Conservation (phyloP, 2,797 vertebrate genomes). For the Crocidura indochinensis region DNA sequence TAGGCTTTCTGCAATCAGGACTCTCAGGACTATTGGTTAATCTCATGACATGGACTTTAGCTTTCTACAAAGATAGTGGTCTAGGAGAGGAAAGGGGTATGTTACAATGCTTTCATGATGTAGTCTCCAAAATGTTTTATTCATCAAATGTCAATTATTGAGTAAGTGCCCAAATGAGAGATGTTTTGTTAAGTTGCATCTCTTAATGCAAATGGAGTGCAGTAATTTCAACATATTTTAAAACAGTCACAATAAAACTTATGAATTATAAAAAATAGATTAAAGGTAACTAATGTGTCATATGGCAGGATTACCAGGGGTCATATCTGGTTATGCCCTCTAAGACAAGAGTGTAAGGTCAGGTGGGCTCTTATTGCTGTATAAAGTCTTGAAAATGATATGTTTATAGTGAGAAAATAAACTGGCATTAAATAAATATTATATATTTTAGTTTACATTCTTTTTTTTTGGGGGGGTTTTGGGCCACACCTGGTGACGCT, state of each 20-base stretch:
- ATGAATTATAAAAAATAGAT: too few species aligned
- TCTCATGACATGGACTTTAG: background rate
- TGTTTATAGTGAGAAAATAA: background rate
- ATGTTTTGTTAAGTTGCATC: background rate
- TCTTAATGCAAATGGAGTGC: background rate
- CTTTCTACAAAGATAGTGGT: background rate
- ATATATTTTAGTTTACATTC: constrained; percentile 21
- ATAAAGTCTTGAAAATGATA: background rate
- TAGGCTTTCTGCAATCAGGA: background rate
- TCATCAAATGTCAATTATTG: background rate
- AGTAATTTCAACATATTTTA: background rate
- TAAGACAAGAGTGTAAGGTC: background rate
- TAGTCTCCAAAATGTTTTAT: background rate
- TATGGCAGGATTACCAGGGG: background rate
- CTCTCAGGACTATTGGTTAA: background rate
- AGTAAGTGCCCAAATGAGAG: background rate
- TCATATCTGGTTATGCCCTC: background rate
- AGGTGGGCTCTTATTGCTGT: background rate
- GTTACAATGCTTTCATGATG: background rate
- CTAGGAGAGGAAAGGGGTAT: background rate
- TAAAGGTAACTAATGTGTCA: background rate
- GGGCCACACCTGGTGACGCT: too few species aligned
- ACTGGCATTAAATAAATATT: background rate
- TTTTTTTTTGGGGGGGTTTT: too few species aligned
- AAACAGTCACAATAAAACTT: background rate